A percentile compares a stretch with the other conserved stretches of the same genome.
These are phyloP conservation scores for Aldrovandia affinis DNA, from an alignment of 2,797 vertebrate genomes.

Conservation along the genomic window DNA sequence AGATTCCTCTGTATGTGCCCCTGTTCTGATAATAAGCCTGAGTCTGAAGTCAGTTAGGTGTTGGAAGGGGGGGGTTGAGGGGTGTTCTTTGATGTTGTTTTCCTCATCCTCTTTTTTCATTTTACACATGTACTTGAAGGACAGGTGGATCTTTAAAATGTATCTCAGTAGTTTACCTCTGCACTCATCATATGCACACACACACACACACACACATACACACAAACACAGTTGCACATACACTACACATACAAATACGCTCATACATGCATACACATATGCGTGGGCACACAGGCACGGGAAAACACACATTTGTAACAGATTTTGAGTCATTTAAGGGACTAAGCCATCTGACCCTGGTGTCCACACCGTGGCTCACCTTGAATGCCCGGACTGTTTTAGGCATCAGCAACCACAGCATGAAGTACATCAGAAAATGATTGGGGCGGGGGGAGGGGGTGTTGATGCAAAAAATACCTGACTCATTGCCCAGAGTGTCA, in stretches of 20 bases:
- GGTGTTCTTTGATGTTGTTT: slow-evolving; percentile 4
- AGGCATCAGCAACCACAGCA: not conserved
- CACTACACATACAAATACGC: not conserved
- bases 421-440: not conserved
- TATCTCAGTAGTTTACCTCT: not conserved
- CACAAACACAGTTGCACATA: not conserved
- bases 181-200: not conserved
- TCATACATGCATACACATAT: not conserved
- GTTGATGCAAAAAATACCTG: not conserved
- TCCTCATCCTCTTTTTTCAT: not conserved
- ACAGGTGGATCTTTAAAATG: not conserved
- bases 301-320: not conserved
- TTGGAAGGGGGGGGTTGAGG: not conserved
- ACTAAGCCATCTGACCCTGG: not conserved
- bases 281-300: not conserved
- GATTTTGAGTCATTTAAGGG: not conserved
- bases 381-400: not conserved
- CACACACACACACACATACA: not conserved
- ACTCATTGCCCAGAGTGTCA: not conserved
- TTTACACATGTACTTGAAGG: not conserved
- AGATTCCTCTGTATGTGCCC: not conserved
- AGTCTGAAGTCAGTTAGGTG: not conserved
- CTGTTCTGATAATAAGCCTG: not conserved
- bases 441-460: not conserved
- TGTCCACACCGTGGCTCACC: not conserved